Evolutionary conservation across 2,113 vertebrate species (phyloP).

Genomic region (Petaurus breviceps): DNA sequence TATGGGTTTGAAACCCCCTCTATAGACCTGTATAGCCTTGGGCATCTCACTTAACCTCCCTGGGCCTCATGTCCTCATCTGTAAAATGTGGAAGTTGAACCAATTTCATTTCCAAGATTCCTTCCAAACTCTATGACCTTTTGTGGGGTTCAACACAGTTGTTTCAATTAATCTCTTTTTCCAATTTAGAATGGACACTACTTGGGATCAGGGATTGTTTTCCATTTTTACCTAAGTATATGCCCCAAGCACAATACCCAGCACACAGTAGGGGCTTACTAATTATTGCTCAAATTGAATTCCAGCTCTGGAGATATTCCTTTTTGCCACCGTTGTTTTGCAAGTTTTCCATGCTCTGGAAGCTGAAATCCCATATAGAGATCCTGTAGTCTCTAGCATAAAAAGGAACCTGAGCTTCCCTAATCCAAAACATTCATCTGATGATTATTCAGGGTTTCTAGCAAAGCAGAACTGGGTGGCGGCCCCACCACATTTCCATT

Average conservation of each 20-base stretch:
- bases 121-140: not conserved
- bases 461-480: constrained; percentile 66
- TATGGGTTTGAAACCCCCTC: not conserved
- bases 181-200: not conserved
- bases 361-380: not conserved
- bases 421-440: constrained; percentile 58
- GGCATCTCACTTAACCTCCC: not conserved
- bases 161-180: not conserved
- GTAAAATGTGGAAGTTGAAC: not conserved
- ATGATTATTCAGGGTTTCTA: constrained; percentile 75
- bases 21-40: not conserved
- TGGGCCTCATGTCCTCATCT: not conserved
- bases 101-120: not conserved
- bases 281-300: not conserved
- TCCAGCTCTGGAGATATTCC: not conserved
- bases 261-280: not conserved
- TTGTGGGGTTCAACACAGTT: not conserved
- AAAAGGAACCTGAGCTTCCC: constrained; percentile 46
- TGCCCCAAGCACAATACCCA: not conserved
- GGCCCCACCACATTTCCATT: constrained; percentile 71
- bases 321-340: not conserved
- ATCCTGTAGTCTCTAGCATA: not conserved
- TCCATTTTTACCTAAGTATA: not conserved
- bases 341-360: not conserved
- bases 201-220: not conserved